Evolutionary conservation across 2,797 vertebrate species (phyloP).

Genomic region (Coilia nasus): DNA sequence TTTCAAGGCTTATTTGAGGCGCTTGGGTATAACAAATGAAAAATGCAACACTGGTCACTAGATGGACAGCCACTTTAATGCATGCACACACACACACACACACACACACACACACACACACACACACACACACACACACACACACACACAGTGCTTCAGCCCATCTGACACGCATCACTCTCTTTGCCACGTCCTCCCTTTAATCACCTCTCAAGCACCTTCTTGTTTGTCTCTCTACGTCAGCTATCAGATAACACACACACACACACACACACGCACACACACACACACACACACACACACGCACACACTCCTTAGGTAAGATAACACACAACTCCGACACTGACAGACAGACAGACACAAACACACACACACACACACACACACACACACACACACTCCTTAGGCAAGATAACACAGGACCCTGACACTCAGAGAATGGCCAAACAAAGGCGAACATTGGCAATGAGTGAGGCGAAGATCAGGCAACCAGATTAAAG

Average conservation of each 20-base stretch:
- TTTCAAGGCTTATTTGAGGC: too few species aligned
- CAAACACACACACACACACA: too few species aligned
- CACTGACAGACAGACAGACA: too few species aligned
- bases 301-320: not conserved
- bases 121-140: too few species aligned
- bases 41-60: too few species aligned
- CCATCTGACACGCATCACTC: constrained; percentile 4
- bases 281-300: not conserved
- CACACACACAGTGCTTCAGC: not conserved
- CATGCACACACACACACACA: not conserved
- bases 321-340: too few species aligned
- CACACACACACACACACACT: too few species aligned
- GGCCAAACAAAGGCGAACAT: not conserved
- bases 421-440: not conserved
- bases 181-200: constrained; percentile 13
- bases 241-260: not conserved
- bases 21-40: too few species aligned
- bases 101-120: not conserved
- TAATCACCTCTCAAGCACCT: constrained; percentile 20
- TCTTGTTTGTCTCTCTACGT: constrained; percentile 3
- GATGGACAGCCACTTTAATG: too few species aligned
- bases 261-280: constrained; percentile 9
- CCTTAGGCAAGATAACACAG: too few species aligned
- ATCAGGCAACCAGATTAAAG: not conserved
- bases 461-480: not conserved